phyloP scores from a whole-genome alignment of 2,113 vertebrate species.

The Macquaria australasica region DNA sequence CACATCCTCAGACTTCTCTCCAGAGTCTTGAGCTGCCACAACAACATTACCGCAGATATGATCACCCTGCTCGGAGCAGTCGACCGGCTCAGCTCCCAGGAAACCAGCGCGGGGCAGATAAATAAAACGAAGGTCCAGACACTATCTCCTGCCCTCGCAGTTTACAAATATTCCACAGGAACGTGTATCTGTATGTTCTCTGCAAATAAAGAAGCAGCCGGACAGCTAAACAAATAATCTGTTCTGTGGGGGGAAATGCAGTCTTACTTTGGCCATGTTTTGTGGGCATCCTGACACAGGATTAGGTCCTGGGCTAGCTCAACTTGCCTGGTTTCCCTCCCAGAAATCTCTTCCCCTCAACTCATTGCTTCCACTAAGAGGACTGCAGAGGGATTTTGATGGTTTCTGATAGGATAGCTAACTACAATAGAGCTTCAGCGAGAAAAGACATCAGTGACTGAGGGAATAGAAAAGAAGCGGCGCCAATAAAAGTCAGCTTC shows the following conservation, averaged over 20 bases:
- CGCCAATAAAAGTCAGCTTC: background rate
- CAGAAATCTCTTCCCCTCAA: constrained; percentile 38
- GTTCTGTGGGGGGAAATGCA: constrained; percentile 5
- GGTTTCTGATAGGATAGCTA: constrained; percentile 38
- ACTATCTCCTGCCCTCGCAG: constrained; percentile 62
- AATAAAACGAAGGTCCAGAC: constrained; percentile 71
- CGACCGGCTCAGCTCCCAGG: constrained; percentile 64
- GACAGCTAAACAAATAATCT: constrained; percentile 60
- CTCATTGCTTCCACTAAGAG: constrained; percentile 41
- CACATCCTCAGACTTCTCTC: constrained; percentile 27
- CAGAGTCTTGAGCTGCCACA: constrained; percentile 53
- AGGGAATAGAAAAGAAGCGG: background rate
- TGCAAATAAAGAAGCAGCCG: constrained; percentile 41
- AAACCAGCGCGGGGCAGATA: constrained; percentile 59
- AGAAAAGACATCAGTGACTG: constrained; percentile 27
- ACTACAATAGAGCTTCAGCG: constrained; percentile 24
- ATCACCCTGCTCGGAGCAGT: constrained; percentile 67
- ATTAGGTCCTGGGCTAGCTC: constrained; percentile 34
- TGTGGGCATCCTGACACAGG: constrained; percentile 21
- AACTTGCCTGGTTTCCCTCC: constrained; percentile 16
- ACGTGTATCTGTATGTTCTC: constrained; percentile 42
- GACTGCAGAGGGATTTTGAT: constrained; percentile 39
- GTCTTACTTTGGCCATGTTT: constrained; percentile 11
- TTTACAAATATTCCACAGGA: constrained; percentile 50
- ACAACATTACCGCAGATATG: constrained; percentile 70